Evolutionary conservation across 1,140 invertebrate genomes (phyloP), one percentile per base, ranked within the genome.

Genomic region (Meloidogyne hapla): DNA sequence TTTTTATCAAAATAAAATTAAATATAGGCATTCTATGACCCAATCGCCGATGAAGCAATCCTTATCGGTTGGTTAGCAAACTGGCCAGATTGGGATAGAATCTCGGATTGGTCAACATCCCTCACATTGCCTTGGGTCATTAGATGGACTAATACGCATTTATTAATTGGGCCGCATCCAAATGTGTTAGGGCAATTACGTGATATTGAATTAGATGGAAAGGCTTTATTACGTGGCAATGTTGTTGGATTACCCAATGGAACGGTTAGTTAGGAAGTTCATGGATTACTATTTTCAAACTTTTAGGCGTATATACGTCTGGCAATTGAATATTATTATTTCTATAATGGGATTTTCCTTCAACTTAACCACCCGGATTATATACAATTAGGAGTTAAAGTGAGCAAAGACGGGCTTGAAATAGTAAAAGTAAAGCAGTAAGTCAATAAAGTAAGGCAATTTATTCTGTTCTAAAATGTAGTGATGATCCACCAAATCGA

Each of bases 1-100:
- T 2, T 13, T 25, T 15, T 13, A 12, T 71, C 42, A 64, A 63
- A 28, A 63, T 15, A 0, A 2, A 28, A 8, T 6, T 25, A 0
- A 9, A 21, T 72, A 5, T 21, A 73, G 71, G 71, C 56, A 26
- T 73, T 61, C n/a, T 33, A 64, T 21, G 71, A 73, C 18, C 9
- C 71, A 38, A 63, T 65, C 13, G 38, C 8, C 38, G 56, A 40
- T 13, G 26, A 73, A 40, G 61, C 71, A 40, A 1, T 73, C 10
- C 45, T 73, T 1, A 28, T 73, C n/a, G 71, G 71, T 5, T 73
- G 71, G 71, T 12, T 73, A 15, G 71, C 56, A 13, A 73, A 73
- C 33, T 73, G 71, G 71, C 48, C 71, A 8, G 71, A 73, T 63
- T 73, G 48, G 48, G 48, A 56, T 56, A 56, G 48, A n/a, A 56